phyloP scores from a whole-genome alignment of 2,797 vertebrate genomes.

The Nyctalus aviator region DNA sequence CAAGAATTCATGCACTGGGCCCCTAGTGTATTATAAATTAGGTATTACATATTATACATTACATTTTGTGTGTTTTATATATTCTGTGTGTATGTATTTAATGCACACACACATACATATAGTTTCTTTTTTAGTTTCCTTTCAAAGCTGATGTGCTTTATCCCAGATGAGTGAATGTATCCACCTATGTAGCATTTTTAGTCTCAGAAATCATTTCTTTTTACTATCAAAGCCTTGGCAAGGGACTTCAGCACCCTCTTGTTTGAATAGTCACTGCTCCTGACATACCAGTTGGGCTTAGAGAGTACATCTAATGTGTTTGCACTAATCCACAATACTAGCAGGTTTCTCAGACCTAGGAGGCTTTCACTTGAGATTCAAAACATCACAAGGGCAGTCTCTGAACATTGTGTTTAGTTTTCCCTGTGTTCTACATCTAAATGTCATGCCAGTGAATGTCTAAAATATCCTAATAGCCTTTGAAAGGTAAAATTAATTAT shows the following conservation, averaged over 20 bases:
- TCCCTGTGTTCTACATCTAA: neutral
- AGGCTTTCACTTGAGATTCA: neutral
- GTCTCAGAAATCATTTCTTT: neutral
- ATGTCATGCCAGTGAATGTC: neutral
- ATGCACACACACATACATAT: neutral
- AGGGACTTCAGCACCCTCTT: neutral
- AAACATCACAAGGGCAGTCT: neutral
- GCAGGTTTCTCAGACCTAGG: neutral
- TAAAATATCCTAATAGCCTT: neutral
- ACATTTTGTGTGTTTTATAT: neutral
- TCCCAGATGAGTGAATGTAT: neutral
- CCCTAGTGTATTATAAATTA: neutral
- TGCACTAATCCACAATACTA: neutral
- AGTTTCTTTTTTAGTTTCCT: slow-evolving; percentile 19
- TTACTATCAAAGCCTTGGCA: neutral
- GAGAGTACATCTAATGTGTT: neutral
- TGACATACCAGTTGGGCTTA: neutral
- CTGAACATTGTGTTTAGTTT: neutral
- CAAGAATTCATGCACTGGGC: too few species aligned
- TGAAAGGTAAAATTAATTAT: slow-evolving; percentile 43
- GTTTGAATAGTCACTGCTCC: neutral
- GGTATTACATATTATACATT: neutral
- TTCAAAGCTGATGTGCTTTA: slow-evolving; percentile 26
- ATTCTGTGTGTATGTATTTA: neutral
- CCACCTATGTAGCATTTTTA: neutral